phyloP scores from a whole-genome alignment of 2,113 vertebrate species.

The Strix aluco region DNA sequence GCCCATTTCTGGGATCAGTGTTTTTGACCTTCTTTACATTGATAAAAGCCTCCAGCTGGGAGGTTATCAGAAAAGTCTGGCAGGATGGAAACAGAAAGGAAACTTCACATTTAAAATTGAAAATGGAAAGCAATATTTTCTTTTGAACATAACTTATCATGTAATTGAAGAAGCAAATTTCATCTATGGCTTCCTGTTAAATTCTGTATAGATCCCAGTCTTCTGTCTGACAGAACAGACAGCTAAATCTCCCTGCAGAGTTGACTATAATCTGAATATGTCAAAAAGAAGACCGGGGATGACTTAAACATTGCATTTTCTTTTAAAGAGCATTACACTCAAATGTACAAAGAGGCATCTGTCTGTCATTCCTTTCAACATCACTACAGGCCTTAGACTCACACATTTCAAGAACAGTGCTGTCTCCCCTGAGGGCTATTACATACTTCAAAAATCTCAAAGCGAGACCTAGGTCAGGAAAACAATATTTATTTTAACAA shows the following conservation, averaged over 20 bases:
- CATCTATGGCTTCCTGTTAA: neutral
- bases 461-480: neutral
- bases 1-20: neutral
- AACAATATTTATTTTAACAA: constrained; percentile 3
- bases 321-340: constrained; percentile 11
- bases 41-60: neutral
- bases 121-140: neutral
- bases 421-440: neutral
- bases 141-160: neutral
- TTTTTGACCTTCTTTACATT: neutral
- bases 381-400: neutral
- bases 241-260: constrained; percentile 25
- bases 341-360: neutral
- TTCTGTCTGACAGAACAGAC: neutral
- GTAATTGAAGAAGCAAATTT: constrained; percentile 9
- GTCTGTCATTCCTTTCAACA: constrained; percentile 38
- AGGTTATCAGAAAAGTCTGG: neutral
- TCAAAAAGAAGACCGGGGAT: constrained; percentile 6
- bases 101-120: neutral
- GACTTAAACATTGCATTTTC: constrained; percentile 25
- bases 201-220: neutral
- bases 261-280: constrained; percentile 19
- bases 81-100: neutral
- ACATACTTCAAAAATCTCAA: neutral
- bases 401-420: neutral